phyloP scores from a whole-genome alignment of 1,140 invertebrate species.

The Brachionus koreanus region DNA sequence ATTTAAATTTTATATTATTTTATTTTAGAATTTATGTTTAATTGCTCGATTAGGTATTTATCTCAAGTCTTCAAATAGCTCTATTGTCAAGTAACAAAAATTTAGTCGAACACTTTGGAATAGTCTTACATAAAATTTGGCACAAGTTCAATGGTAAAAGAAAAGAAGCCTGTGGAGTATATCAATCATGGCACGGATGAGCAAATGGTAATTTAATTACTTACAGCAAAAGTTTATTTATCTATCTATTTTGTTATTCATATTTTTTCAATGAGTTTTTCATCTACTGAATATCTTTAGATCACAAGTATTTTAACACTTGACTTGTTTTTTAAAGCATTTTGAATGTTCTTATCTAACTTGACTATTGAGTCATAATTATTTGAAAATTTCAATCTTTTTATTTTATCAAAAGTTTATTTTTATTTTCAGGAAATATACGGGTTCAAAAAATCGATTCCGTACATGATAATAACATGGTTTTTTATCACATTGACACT shows the following conservation, averaged over 20 bases:
- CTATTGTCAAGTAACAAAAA: background rate
- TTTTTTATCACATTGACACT: slow-evolving; percentile 66
- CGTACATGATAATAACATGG: slow-evolving; percentile 64
- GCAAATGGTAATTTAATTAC: slow-evolving; percentile 20
- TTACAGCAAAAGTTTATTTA: background rate
- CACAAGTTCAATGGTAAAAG: slow-evolving; percentile 41
- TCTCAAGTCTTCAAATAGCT: slow-evolving; percentile 18
- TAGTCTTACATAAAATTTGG: slow-evolving; percentile 1
- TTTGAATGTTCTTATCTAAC: background rate
- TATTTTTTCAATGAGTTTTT: too few species aligned
- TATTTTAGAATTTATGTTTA: slow-evolving; percentile 31
- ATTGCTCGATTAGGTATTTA: slow-evolving; percentile 22
- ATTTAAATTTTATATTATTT: background rate
- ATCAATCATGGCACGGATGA: slow-evolving; percentile 45
- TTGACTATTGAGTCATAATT: background rate
- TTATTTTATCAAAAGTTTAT: background rate
- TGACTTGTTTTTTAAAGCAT: background rate
- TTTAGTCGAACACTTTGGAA: background rate
- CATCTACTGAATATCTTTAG: background rate
- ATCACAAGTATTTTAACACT: background rate
- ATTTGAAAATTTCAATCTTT: background rate
- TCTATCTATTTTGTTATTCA: too few species aligned
- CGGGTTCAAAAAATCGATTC: slow-evolving; percentile 63
- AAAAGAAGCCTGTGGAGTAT: slow-evolving; percentile 24
- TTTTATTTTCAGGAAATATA: slow-evolving; percentile 45